phyloP scores from a whole-genome alignment of 1,140 invertebrate genomes.

The Scylla paramamosain region DNA sequence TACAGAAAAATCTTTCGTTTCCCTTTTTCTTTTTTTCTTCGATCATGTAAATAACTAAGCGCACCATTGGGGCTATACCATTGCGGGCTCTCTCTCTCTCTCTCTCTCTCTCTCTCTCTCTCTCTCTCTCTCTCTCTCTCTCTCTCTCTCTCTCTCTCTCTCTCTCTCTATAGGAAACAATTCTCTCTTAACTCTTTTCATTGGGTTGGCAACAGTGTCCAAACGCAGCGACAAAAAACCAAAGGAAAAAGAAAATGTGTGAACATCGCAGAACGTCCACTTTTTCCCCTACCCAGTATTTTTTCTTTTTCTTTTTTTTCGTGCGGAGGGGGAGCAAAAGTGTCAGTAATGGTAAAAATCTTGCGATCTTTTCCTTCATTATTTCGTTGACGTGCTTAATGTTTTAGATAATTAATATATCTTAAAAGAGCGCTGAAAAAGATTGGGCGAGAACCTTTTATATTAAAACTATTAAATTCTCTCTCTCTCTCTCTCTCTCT shows the following conservation, averaged over 20 bases:
- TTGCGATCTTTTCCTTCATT: neutral
- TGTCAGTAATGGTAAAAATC: neutral
- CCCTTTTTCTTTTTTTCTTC: neutral
- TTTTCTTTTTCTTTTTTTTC: neutral
- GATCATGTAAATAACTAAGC: too few relatives aligned
- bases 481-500: slow-evolving; percentile 20
- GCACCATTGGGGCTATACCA: too few relatives aligned
- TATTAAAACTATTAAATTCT: too few relatives aligned
- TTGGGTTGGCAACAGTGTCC: neutral
- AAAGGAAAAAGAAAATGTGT: neutral
- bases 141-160: slow-evolving; percentile 40
- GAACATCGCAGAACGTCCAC: neutral
- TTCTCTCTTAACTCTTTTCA: neutral
- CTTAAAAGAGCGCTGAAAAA: neutral
- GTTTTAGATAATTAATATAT: neutral
- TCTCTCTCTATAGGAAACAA: slow-evolving; percentile 6
- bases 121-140: slow-evolving; percentile 41
- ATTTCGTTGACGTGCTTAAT: neutral
- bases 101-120: slow-evolving; percentile 46
- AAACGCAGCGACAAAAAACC: neutral
- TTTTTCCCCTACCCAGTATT: neutral
- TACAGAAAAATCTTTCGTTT: too few relatives aligned
- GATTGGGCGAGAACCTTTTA: neutral
- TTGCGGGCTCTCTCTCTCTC: neutral
- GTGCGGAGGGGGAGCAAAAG: neutral